Conservation (phyloP, 1,140 invertebrate species). For the Papilio polytes region DNA sequence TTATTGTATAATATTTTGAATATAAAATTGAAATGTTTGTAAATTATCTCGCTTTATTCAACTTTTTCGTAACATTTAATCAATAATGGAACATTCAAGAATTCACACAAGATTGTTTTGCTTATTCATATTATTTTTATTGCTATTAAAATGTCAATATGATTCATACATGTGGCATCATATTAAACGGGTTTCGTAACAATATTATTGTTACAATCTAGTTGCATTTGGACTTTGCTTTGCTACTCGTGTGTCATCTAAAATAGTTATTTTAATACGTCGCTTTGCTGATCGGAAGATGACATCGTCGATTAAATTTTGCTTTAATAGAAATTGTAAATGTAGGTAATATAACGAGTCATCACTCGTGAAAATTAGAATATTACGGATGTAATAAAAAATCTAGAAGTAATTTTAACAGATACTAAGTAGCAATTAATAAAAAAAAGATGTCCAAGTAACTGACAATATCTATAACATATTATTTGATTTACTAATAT, state of each 20-base stretch:
- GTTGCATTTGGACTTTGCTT: conserved; percentile 49
- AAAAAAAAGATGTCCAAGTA: no score
- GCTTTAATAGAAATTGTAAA: neutral
- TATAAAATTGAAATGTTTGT: neutral
- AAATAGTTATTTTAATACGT: conserved; percentile 48
- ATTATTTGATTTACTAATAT: no score
- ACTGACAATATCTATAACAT: no score
- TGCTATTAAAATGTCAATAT: conserved; percentile 57
- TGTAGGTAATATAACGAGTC: neutral
- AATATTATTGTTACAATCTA: conserved; percentile 59
- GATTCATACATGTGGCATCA: conserved; percentile 73
- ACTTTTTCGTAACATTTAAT: neutral
- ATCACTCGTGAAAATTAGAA: neutral
- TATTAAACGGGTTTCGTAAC: conserved; percentile 59
- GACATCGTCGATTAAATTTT: neutral
- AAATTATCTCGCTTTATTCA: neutral
- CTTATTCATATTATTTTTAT: conserved; percentile 43
- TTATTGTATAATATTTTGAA: neutral
- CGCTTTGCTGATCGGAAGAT: neutral
- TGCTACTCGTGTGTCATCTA: conserved; percentile 69
- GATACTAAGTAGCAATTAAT: no score
- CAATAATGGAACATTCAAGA: conserved; percentile 24
- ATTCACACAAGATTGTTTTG: neutral
- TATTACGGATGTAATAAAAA: neutral
- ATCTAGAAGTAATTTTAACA: neutral